Conservation (phyloP, 2,797 vertebrate genomes). For the Gephyroberyx darwinii region DNA sequence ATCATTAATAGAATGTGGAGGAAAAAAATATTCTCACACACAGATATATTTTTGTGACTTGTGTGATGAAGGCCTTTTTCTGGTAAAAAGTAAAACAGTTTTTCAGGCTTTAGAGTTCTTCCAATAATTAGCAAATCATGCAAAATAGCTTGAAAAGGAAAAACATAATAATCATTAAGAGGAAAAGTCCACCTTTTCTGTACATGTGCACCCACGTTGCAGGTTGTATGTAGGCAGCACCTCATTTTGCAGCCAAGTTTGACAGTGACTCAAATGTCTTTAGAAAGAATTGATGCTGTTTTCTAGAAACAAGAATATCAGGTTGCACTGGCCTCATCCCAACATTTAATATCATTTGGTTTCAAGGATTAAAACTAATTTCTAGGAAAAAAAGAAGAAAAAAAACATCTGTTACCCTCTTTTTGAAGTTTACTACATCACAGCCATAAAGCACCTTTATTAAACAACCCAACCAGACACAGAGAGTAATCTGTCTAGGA, state of each 20-base stretch:
- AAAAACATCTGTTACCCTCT: background rate
- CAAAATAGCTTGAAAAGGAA: background rate
- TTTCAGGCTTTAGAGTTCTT: background rate
- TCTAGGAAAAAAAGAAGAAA: background rate
- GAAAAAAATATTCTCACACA: background rate
- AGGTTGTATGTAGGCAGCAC: no score
- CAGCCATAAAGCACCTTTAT: background rate
- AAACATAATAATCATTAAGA: no score
- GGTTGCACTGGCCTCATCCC: slow-evolving; percentile 16
- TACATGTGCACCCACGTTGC: background rate
- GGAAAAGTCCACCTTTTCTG: background rate
- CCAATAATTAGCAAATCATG: background rate
- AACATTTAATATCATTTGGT: slow-evolving; percentile 10
- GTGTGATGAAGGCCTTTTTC: background rate
- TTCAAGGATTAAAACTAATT: background rate
- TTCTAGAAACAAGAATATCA: no score
- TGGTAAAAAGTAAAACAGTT: background rate
- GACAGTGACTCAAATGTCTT: no score
- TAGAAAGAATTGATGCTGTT: no score
- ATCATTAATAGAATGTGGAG: background rate
- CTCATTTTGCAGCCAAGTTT: no score
- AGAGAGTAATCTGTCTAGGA: slow-evolving; percentile 10
- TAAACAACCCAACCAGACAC: slow-evolving; percentile 15
- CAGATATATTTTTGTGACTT: background rate
- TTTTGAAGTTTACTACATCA: background rate